Evolutionary conservation across 2,797 vertebrate species (phyloP).

Genomic region (Fratercula arctica): DNA sequence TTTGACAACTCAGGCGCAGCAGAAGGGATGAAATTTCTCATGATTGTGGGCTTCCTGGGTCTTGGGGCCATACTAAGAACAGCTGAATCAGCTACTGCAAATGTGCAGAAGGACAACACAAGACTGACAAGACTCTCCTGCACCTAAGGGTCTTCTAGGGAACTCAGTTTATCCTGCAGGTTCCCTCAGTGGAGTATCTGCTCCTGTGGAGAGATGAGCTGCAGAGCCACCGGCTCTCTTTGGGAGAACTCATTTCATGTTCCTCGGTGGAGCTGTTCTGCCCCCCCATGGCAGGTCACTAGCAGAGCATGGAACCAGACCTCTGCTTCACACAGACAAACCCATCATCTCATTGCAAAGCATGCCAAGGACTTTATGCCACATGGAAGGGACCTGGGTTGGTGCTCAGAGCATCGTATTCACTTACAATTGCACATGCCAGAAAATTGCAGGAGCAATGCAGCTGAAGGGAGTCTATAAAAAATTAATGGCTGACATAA

Average conservation of each 20-base stretch:
- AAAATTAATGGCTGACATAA: neutral
- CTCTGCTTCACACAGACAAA: neutral
- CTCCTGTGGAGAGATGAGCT: neutral
- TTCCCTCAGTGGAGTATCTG: neutral
- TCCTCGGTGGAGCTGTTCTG: slow-evolving; percentile 57
- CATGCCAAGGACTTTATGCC: neutral
- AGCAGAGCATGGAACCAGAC: slow-evolving; percentile 30
- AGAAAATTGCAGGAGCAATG: neutral
- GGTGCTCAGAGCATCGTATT: neutral
- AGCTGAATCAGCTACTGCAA: neutral
- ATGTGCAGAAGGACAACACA: neutral
- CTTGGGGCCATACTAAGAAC: neutral
- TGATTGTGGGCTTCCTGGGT: neutral
- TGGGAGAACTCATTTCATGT: neutral
- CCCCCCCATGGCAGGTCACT: slow-evolving; percentile 56
- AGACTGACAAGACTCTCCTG: neutral
- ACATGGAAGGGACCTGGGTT: neutral
- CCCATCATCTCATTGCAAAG: neutral
- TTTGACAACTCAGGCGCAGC: neutral
- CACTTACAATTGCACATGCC: neutral
- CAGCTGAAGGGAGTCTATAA: neutral
- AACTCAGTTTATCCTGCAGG: neutral
- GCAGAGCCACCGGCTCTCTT: neutral
- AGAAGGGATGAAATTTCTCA: neutral
- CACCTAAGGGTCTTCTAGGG: neutral